phyloP scores from a whole-genome alignment of 2,797 vertebrate genomes.

The Onychomys torridus region DNA sequence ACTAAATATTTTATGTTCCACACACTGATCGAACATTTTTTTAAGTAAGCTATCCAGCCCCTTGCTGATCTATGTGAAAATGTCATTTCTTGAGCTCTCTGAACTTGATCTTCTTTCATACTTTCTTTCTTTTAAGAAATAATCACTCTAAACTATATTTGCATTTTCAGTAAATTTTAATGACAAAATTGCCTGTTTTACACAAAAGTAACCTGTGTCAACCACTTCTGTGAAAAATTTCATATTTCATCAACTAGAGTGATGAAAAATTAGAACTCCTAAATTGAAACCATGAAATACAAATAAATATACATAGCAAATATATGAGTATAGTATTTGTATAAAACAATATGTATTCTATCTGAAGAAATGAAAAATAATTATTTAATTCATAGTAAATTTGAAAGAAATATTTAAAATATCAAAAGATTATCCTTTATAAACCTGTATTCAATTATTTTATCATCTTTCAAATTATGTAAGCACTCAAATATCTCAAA shows the following conservation, averaged over 20 bases:
- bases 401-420: conserved; percentile 25
- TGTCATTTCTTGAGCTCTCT: conserved; percentile 52
- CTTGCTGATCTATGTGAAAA: conserved; percentile 37
- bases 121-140: not conserved
- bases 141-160: not conserved
- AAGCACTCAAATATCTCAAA: conserved; percentile 39
- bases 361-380: conserved; percentile 30
- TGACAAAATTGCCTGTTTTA: conserved; percentile 47
- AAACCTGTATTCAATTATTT: conserved; percentile 57
- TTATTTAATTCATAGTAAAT: conserved; percentile 37
- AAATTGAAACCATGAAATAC: conserved; percentile 23
- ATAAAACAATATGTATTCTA: not conserved
- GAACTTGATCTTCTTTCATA: not conserved
- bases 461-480: not conserved
- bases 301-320: not conserved
- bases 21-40: conserved; percentile 33
- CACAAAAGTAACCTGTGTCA: not conserved
- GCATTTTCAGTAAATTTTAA: conserved; percentile 29
- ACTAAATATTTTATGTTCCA: conserved; percentile 62
- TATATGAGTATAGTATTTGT: not conserved
- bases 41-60: conserved; percentile 40
- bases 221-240: conserved; percentile 23
- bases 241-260: not conserved
- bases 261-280: conserved; percentile 32
- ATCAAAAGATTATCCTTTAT: not conserved